Base-by-base conservation (phyloP, 2,888 invertebrate species). In the Lepidochitona cinerea region DNA sequence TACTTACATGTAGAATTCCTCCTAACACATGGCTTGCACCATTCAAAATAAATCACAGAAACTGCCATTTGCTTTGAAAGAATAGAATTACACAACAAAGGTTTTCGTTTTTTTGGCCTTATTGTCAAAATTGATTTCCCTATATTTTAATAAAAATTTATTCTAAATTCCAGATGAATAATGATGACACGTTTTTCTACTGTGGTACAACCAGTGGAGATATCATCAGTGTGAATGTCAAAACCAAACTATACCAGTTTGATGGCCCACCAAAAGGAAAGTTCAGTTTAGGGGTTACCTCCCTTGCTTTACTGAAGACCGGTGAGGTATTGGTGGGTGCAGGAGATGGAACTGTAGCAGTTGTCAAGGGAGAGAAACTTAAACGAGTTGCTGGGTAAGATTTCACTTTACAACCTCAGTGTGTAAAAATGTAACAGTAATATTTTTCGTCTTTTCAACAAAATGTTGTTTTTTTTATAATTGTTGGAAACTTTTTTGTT, bases 171-270 rank as follows among this genome's bases (percentile, higher is more conserved):
- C 75, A 85, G 84, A 82, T 88, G 83, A 81, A 83, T 91, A 92
- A 90, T 96, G 71, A 94, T 94, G 92, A 91, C 4, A 92, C 93
- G 52, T 93, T 93, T 76, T 94, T 95, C 66, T 96, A 94, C 89
- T 95, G 97, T 80, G 97, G 97, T 6, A 97, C 97, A 18, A 92
- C 93, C 14, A 95, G 96, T 85, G 97, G 94, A 37, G 97, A 95
- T 85, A 91, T 95, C 14, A 89, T 94, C 36, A 85, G 80, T 37
- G 83, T 91, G 37, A 89, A 88, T 79, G 86, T 87, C 77, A 79
- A 73, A 9, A 84, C 89, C 4, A 79, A 84, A 37, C 81, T 84
- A 67, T 86, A 91, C 78, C 87, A 89, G 74, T 81, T 79, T 72
- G 78, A 85, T 49, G 85, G 85, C 6, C 88, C 88, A 33, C 83